Evolutionary conservation across 1,140 invertebrate species (phyloP), one percentile per base, ranked within the genome.

Genomic region (Drosophila rhopaloa): DNA sequence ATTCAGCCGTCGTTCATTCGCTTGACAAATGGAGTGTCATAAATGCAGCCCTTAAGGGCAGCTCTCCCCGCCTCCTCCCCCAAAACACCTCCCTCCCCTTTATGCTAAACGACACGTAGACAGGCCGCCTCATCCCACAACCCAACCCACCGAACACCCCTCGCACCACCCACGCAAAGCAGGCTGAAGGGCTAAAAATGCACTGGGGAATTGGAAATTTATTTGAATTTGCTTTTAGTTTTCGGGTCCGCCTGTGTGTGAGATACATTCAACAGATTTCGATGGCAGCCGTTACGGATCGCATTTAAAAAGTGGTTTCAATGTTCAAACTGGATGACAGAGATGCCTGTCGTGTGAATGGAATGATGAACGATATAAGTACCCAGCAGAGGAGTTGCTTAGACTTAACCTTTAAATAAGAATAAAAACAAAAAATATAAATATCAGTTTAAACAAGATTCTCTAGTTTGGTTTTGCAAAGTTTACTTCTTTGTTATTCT

Each of bases 211-310:
- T 91, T 90, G 80, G 70, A 76, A 91, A 91, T 91, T 81, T 89
- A 91, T 91, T 91, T 91, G 88, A 83, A 89, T 91, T 91, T 91
- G 88, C 88, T 91, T 91, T 91, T 91, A 91, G 89, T 91, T 91
- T 71, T 79, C 46, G 73, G 62, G 50, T 74, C 62, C 35, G 43
- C 48, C 40, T 67, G 63, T 79, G 47, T 72, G 62, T 53, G 57
- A 63, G 75, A 59, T 61, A 89, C 70, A 89, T 89, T 89, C 84
- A 89, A 89, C 84, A 89, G 84, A 84, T 89, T 89, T 89, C 83
- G 80, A 74, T 86, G 83, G 83, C 83, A 86, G 84, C 76, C 84
- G 84, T 84, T 84, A 84, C 80, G 76, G 61, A 89, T 74, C 84
- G 85, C 84, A 84, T 89, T 89, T 89, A 84, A 89, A 88, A 84